Conservation (phyloP, 2,797 vertebrate genomes). For the Silurus lanzhouensis region DNA sequence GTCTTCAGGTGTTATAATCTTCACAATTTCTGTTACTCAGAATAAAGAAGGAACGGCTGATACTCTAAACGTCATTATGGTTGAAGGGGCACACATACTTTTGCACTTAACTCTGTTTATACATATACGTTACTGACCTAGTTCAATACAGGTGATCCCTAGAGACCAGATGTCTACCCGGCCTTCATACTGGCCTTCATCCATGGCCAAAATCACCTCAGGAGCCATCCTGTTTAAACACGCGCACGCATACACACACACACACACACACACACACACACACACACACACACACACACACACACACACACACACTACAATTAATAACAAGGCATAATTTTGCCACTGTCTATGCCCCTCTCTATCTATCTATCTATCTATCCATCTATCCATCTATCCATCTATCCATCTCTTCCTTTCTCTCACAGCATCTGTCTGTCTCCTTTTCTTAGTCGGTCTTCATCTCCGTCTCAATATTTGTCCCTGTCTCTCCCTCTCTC, state of each 20-base stretch:
- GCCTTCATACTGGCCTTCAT: slow-evolving; percentile 96
- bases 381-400: too few relatives aligned
- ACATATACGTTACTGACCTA: slow-evolving; percentile 78
- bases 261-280: not conserved
- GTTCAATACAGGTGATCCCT: slow-evolving; percentile 95
- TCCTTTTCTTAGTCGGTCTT: not conserved
- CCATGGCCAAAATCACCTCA: slow-evolving; percentile 97
- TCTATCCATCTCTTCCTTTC: not conserved
- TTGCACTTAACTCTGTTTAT: not conserved
- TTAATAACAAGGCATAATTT: slow-evolving; percentile 22
- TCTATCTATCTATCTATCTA: too few relatives aligned
- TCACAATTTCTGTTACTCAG: not conserved
- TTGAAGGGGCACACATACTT: not conserved
- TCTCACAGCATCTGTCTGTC: not conserved
- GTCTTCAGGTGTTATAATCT: not conserved
- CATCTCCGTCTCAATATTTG: not conserved
- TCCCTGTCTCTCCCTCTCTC: not conserved
- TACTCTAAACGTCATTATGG: not conserved
- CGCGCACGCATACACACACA: slow-evolving; percentile 53
- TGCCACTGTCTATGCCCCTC: not conserved
- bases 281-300: too few relatives aligned
- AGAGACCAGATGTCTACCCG: slow-evolving; percentile 97
- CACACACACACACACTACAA: not conserved
- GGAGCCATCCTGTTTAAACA: slow-evolving; percentile 90
- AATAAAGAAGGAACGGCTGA: not conserved